Base-by-base conservation (phyloP, 2,797 vertebrate species). In the Champsocephalus esox region DNA sequence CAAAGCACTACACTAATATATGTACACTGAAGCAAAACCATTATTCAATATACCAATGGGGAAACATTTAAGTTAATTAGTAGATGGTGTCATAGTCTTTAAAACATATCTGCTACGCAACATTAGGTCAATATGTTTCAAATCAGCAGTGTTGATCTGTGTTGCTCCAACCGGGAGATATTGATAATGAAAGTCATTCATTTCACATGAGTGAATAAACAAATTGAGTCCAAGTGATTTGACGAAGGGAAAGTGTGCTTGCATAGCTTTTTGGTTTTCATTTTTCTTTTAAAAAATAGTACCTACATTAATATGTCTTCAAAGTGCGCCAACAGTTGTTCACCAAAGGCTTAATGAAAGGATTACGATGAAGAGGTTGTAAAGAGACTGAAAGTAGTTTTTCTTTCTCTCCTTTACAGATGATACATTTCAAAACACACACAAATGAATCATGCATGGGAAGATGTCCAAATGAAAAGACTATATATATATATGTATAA, bases 121-220 rank as follows among this genome's bases (percentile, higher is more conserved):
- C 73, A 61, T 69, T 77, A 74, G 75, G 75, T 83, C 69, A 83
- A 79, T 75, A 21, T 11, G 64, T 61, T 83, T 64, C 45, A 66
- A 85, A 85, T 44, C 32, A 57, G 44, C 74, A 62, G 59, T 64
- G 77, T 77, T 73, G 78, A 88, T 81, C n/a, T 0, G 50, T 57
- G 16, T 32, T 13, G 3, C 32, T 45, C 72, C 75, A 59, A 64
- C 17, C 7, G 21, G 70, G 45, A 73, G 44, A 70, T 65, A 86
- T 77, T 61, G 61, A 80, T 82, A 75, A 73, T 13, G 72, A 75
- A 2, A 5, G 4, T 52, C 32, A 73, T 80, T 87, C 1, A 83
- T 83, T 83, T 74, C 60, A 88, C 70, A 77, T 62, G 65, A 83
- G 32, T 70, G 73, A 71, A 43, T 63, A 71, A 86, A 76, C 3